Conservation (phyloP, 30 jellyfish, hydroid and myxozoan genomes). For the Turritopsis dohrnii region DNA sequence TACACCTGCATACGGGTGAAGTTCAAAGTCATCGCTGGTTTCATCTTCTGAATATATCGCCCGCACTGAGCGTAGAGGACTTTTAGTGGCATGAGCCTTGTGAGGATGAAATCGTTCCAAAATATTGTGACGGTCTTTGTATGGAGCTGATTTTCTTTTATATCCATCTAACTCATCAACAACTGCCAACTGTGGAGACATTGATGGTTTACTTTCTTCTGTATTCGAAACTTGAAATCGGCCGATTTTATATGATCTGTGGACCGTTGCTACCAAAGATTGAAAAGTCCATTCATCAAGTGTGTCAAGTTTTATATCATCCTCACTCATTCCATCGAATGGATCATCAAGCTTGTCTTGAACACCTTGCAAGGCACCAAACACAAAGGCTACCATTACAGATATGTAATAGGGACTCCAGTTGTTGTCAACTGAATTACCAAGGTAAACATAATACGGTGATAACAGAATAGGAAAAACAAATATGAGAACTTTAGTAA, state of each 20-base stretch:
- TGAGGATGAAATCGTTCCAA: not conserved
- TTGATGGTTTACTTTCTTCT: not conserved
- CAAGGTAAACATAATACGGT: conserved; percentile 89
- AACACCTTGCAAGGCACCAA: conserved; percentile 98
- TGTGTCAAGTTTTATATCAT: conserved; percentile 83
- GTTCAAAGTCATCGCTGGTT: conserved; percentile 32
- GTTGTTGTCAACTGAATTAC: conserved; percentile 37
- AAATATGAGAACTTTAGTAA: conserved; percentile 86
- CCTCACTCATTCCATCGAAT: conserved; percentile 98
- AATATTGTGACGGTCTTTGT: not conserved
- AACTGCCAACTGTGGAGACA: not conserved
- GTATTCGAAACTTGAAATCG: conserved; percentile 85
- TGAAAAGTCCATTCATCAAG: conserved; percentile 98
- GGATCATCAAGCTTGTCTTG: conserved; percentile 99
- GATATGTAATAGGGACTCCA: conserved; percentile 95
- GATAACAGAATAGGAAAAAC: conserved; percentile 83
- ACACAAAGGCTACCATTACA: conserved; percentile 84
- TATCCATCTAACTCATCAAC: not conserved
- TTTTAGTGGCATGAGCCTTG: not conserved
- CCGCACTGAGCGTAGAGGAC: not conserved
- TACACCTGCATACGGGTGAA: conserved; percentile 92
- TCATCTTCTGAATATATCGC: not conserved
- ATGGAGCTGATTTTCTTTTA: not conserved
- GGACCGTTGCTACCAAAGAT: conserved; percentile 94
- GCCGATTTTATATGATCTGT: conserved; percentile 91